Conservation (phyloP, 1,140 invertebrate genomes). For the Bombus sibiricus region DNA sequence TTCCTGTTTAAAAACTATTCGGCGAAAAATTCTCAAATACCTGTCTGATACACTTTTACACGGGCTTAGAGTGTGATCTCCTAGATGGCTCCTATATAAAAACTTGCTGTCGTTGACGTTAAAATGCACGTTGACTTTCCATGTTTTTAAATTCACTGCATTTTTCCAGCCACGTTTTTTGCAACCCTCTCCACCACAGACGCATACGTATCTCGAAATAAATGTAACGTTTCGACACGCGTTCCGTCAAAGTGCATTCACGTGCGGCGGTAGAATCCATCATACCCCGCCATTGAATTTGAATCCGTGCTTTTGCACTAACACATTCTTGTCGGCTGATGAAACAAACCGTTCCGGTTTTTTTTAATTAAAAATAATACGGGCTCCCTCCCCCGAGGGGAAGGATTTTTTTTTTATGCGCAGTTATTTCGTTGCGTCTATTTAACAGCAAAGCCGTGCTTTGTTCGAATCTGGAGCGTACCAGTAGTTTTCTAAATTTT, state of each 20-base stretch:
- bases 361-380: slow-evolving; percentile 54
- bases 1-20: background rate
- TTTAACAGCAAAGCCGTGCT: slow-evolving; percentile 9
- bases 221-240: slow-evolving; percentile 62
- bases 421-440: slow-evolving; percentile 14
- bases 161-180: slow-evolving; percentile 40
- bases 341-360: slow-evolving; percentile 27
- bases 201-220: slow-evolving; percentile 50
- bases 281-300: slow-evolving; percentile 39
- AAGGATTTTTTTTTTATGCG: background rate
- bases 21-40: background rate
- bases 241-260: slow-evolving; percentile 55
- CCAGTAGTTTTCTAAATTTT: slow-evolving; percentile 30
- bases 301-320: slow-evolving; percentile 34
- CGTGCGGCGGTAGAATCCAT: slow-evolving; percentile 46
- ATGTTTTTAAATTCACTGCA: slow-evolving; percentile 56
- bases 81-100: background rate
- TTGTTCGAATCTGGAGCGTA: background rate
- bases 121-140: slow-evolving; percentile 51
- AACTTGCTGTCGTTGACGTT: slow-evolving; percentile 44
- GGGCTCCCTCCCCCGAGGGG: too few species aligned
- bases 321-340: slow-evolving; percentile 23
- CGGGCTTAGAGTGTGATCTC: slow-evolving; percentile 6
- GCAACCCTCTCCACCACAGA: background rate
- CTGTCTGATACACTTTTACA: background rate